Conservation (phyloP, 2,797 vertebrate species). For the Esox masquinongy region DNA sequence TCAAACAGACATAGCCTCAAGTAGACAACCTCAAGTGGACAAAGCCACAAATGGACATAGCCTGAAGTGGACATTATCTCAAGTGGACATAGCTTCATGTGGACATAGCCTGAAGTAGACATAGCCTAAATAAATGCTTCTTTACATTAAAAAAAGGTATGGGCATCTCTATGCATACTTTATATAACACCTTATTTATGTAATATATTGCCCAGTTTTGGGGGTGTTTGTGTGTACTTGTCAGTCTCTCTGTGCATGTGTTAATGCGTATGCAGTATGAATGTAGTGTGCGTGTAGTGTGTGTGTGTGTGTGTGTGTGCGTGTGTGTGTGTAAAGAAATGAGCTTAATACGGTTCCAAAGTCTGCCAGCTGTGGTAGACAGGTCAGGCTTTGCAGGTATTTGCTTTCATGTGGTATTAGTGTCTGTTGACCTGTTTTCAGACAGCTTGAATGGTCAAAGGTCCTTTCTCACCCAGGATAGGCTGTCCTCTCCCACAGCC, state of each 20-base stretch:
- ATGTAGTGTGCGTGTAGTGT: background rate
- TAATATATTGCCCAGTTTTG: too few species aligned
- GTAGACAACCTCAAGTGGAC: too few species aligned
- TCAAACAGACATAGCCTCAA: too few species aligned
- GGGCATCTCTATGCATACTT: too few species aligned
- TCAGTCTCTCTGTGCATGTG: background rate
- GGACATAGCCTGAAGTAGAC: too few species aligned
- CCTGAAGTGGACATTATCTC: too few species aligned
- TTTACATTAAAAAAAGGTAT: too few species aligned
- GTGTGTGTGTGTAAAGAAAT: background rate
- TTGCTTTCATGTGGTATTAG: conserved; percentile 30
- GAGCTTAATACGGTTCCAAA: conserved; percentile 15
- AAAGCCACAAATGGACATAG: too few species aligned
- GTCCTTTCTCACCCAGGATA: background rate
- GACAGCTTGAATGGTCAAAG: conserved; percentile 8
- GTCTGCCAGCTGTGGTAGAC: conserved; percentile 15
- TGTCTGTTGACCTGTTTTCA: conserved; percentile 25
- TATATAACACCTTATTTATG: too few species aligned
- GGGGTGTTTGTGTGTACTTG: background rate
- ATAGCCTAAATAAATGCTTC: too few species aligned
- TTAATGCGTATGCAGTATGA: background rate
- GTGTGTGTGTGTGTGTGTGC: conserved; percentile 19
- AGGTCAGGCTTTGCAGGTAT: conserved; percentile 21
- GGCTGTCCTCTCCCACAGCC: background rate
- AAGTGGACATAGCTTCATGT: too few species aligned